Percentiles rank a stretch among this genome's conserved stretches.
Conservation (phyloP, 2,797 vertebrate genomes). For the Coendou prehensilis region DNA sequence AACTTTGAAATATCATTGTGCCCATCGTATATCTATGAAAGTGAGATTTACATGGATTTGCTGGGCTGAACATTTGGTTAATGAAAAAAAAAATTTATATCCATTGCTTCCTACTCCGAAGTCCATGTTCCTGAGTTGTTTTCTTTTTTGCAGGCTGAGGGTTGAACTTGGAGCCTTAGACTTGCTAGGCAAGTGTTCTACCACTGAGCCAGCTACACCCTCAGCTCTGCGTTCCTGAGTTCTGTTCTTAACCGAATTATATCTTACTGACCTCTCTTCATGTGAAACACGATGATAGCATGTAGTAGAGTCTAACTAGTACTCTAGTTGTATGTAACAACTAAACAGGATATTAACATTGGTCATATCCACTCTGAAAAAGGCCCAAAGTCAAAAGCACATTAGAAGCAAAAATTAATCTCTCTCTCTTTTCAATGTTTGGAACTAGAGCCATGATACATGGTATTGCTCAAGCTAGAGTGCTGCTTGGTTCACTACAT, state of each 20-base stretch:
- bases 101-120: background rate
- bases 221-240: background rate
- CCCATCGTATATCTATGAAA: background rate
- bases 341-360: background rate
- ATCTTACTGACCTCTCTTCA: background rate
- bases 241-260: background rate
- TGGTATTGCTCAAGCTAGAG: background rate
- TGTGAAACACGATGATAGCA: background rate
- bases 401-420: background rate
- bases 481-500: background rate
- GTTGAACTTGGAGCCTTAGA: background rate
- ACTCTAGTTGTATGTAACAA: background rate
- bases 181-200: background rate
- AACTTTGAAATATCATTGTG: background rate
- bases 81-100: background rate
- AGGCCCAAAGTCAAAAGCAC: background rate
- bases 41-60: background rate
- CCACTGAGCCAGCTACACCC: background rate
- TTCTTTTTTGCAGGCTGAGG: background rate
- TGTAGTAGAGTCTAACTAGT: background rate
- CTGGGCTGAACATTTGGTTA: background rate
- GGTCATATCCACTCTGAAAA: background rate
- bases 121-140: background rate
- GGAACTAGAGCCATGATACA: background rate
- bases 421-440: background rate